phyloP scores from a whole-genome alignment of 1,140 invertebrate genomes.

The Leucophenga varia region DNA sequence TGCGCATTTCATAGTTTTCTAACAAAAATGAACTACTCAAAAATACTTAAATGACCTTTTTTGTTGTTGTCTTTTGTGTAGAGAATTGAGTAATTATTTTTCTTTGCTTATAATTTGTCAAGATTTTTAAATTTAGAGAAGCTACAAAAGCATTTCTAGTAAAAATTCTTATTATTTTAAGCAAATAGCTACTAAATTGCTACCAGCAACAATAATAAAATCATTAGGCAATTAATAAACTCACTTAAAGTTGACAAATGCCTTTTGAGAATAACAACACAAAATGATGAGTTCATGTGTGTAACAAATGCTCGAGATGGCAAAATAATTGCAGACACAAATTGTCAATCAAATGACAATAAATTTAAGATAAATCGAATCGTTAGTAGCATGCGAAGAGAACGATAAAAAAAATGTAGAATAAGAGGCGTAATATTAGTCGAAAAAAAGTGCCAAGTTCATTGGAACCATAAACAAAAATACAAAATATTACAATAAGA shows the following conservation, averaged over 20 bases:
- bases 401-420: slow-evolving; percentile 15
- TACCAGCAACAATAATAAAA: no score
- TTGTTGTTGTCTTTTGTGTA: no score
- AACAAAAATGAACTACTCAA: slow-evolving; percentile 33
- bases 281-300: slow-evolving; percentile 48
- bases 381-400: slow-evolving; percentile 7
- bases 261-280: slow-evolving; percentile 50
- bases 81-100: no score
- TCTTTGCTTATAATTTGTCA: no score
- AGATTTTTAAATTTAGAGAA: no score
- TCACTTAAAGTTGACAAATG: slow-evolving; percentile 43
- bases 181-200: no score
- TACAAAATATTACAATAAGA: no score
- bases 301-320: slow-evolving; percentile 51
- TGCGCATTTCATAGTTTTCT: background rate
- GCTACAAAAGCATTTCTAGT: no score
- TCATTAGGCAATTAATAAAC: slow-evolving; percentile 53
- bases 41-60: no score
- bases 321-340: slow-evolving; percentile 43
- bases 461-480: no score
- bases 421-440: background rate
- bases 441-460: slow-evolving; percentile 6
- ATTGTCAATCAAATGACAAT: slow-evolving; percentile 50
- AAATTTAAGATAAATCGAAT: slow-evolving; percentile 22
- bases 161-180: no score